phyloP scores from a whole-genome alignment of 2,888 invertebrate genomes.

The Noctua janthina region DNA sequence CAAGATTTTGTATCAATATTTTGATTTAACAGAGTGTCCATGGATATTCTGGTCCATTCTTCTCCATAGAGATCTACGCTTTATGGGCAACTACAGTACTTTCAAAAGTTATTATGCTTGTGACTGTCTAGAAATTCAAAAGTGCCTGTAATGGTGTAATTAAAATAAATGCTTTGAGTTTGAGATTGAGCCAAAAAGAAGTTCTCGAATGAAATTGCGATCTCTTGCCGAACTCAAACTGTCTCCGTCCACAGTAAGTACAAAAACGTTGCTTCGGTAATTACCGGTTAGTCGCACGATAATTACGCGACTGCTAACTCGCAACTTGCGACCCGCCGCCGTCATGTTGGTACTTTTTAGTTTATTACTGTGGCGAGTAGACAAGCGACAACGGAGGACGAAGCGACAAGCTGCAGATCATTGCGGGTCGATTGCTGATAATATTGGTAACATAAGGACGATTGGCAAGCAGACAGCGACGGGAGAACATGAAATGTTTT shows the following conservation, averaged over 20 bases:
- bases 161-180: neutral
- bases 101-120: too few species aligned
- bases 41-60: too few species aligned
- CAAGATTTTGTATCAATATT: too few species aligned
- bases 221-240: constrained; percentile 2
- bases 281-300: constrained; percentile 7
- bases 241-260: neutral
- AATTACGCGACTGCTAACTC: constrained; percentile 21
- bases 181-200: neutral
- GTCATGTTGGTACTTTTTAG: constrained; percentile 14
- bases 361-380: constrained; percentile 18
- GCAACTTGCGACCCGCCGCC: neutral
- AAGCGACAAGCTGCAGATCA: neutral
- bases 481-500: neutral
- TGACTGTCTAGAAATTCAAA: neutral
- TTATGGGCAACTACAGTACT: neutral
- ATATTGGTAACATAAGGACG: neutral
- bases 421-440: constrained; percentile 6
- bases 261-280: neutral
- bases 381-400: neutral
- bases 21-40: too few species aligned
- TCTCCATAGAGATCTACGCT: neutral
- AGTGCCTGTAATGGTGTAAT: neutral
- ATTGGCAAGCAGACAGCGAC: neutral
- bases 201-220: constrained; percentile 5